Base-by-base conservation (phyloP, 2,888 invertebrate genomes). In the Nephrotoma guestfalica region DNA sequence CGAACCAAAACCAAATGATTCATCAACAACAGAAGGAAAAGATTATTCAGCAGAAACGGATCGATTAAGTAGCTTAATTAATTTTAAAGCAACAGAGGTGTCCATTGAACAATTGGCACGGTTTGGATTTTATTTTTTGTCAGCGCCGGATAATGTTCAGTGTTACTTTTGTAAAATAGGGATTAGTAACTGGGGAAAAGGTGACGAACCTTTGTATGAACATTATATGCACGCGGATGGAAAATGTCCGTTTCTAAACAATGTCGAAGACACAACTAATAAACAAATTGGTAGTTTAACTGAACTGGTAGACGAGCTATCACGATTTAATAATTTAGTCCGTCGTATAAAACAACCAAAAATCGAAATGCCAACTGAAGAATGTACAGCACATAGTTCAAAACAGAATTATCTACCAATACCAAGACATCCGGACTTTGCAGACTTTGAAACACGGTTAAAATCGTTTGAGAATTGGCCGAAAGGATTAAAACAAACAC, bases 51-150 rank as follows among this genome's bases (percentile, higher is more conserved):
- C 18, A 2, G 71, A 71, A 30, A 4, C 30, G 7, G 71, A 71
- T 71, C 71, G 71, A 4, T 11, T 71, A 11, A 4, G 30, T 9
- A 71, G 71, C 30, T 9, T 71, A 30, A 71, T 71, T 71, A 71
- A 71, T 71, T 71, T 71, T 71, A 71, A 71, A 71, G 71, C 71
- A 4, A 71, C 71, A 0, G 91, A 89, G 89, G 88, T 91, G 87
- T 89, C 91, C 86, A 90, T 89, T 86, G 92, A 92, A 85, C 92
- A 92, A 83, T 92, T 98, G 88, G 97, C 97, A 0, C 93, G 93
- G 86, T 96, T 96, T 88, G 98, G 98, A 15, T 97, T 98, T 91
- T 97, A 95, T 90, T 97, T 94, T 89, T 94, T 95, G 6, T 94
- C 95, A 41, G 93, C 94, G 88, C 93, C 93, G 47, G 97, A 97